phyloP scores from a whole-genome alignment of 2,888 invertebrate genomes.

The Drosophila nr. medialis region DNA sequence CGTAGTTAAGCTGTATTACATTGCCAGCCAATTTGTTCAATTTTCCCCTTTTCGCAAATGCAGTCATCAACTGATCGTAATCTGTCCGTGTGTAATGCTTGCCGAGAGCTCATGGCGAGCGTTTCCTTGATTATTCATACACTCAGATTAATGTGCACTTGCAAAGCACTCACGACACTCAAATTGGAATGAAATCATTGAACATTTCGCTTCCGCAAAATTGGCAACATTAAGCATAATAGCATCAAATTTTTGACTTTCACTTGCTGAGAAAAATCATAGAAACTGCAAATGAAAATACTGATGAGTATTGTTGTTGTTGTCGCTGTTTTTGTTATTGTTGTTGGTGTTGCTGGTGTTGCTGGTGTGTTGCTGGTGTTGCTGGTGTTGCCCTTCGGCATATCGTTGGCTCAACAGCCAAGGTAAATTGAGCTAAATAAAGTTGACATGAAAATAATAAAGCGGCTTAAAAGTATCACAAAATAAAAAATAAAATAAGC shows the following conservation, averaged over 20 bases:
- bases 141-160: constrained; percentile 15
- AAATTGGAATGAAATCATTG: constrained; percentile 39
- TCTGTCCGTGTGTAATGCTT: not conserved
- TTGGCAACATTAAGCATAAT: constrained; percentile 58
- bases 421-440: constrained; percentile 73
- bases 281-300: constrained; percentile 37
- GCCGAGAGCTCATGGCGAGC: constrained; percentile 1
- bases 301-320: constrained; percentile 31
- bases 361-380: constrained; percentile 27
- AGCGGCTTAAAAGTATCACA: constrained; percentile 72
- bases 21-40: not conserved
- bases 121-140: constrained; percentile 31
- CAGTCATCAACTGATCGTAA: constrained; percentile 26
- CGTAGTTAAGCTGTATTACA: not conserved
- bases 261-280: constrained; percentile 53
- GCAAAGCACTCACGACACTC: constrained; percentile 25
- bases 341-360: constrained; percentile 20
- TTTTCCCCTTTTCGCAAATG: not conserved
- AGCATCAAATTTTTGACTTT: constrained; percentile 55
- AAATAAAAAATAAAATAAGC: constrained; percentile 13
- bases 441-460: constrained; percentile 75
- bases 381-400: constrained; percentile 49
- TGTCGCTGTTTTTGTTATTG: constrained; percentile 7
- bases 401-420: constrained; percentile 52
- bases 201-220: constrained; percentile 59